Percentiles rank a stretch among this genome's conserved stretches.
These are phyloP conservation scores for Littorina saxatilis DNA, from an alignment of 1,140 invertebrate genomes.

Conservation along the genomic window DNA sequence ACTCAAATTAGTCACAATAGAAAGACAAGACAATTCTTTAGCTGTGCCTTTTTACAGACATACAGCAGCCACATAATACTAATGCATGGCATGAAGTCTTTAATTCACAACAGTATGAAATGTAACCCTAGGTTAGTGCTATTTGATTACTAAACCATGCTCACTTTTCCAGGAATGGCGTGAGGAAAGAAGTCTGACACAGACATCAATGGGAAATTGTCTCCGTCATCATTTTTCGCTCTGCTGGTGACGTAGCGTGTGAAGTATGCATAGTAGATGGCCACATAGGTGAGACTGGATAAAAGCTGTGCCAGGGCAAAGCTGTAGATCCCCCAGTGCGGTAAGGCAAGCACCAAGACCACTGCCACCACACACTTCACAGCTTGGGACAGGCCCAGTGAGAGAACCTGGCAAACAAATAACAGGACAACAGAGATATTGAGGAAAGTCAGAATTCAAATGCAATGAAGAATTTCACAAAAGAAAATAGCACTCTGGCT, in stretches of 20 bases:
- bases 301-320: conserved; percentile 68
- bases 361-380: conserved; percentile 62
- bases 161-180: not conserved
- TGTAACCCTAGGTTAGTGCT: no score
- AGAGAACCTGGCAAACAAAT: conserved; percentile 65
- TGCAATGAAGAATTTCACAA: no score
- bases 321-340: conserved; percentile 66
- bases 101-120: no score
- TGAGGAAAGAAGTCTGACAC: not conserved
- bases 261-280: conserved; percentile 65
- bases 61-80: no score
- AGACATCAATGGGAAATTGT: not conserved
- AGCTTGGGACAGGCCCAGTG: conserved; percentile 64
- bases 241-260: conserved; percentile 46
- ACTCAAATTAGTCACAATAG: no score
- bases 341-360: conserved; percentile 59
- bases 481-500: no score
- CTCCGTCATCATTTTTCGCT: conserved; percentile 51
- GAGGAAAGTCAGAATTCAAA: no score
- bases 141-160: no score
- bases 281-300: conserved; percentile 44
- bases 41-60: no score
- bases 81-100: no score
- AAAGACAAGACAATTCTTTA: no score
- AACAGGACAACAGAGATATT: no score